Evolutionary conservation across 1,140 invertebrate species (phyloP), one percentile per base, ranked within the genome.

Genomic region (Drosophila insularis): DNA sequence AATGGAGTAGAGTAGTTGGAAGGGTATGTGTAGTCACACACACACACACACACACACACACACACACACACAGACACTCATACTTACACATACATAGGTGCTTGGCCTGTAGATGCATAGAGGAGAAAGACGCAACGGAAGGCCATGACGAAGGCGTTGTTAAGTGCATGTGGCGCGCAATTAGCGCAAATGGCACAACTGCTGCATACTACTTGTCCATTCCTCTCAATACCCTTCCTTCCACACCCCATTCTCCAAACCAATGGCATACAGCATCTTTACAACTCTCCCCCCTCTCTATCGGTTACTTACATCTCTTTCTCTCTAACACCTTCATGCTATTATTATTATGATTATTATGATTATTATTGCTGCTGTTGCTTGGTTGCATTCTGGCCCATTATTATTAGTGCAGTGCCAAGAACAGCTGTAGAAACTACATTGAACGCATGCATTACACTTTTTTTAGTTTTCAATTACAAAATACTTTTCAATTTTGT

Each of bases 91-190:
- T 58, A 40, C n/a, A 13, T 54, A 53, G 32, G 31, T 68, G 71
- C 7, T 46, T 46, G 40, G 50, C 46, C 59, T 46, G 58, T 31
- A 58, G 70, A 35, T 37, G 21, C 39, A 37, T n/a, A n/a, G 46
- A 23, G 58, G 32, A 60, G 19, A n/a, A 23, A 27, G 56, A 19
- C 40, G 35, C 23, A 63, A 68, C 64, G 31, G 64, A 63, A 59
- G 65, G 73, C 73, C 58, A 69, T 63, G 73, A 43, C 35, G 73
- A 68, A 76, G 73, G 73, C 73, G 73, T 76, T 76, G 73, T 69
- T 76, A 76, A 76, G 73, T 76, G 73, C 73, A 76, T 77, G 74
- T 70, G 62, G 74, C 55, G 73, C 61, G 73, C 74, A 77, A 77
- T 77, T 77, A 77, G 74, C 74, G 73, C 74, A 70, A 77, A 77